Percentiles rank a stretch among this genome's conserved stretches.
phyloP scores from a whole-genome alignment of 2,888 invertebrate genomes.

The Isoperla grammatica region DNA sequence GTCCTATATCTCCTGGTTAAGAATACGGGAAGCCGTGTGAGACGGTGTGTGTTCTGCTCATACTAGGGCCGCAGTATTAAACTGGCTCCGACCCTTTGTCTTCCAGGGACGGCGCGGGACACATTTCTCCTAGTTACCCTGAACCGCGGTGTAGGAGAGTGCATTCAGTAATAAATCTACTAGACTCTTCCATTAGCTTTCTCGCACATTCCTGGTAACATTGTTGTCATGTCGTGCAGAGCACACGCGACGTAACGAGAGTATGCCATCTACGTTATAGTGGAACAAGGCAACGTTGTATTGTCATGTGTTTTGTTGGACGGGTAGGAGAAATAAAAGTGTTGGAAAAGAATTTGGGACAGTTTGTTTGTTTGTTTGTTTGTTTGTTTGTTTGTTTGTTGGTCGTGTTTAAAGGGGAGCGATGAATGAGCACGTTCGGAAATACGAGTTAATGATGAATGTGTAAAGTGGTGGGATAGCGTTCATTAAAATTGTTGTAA shows the following conservation, averaged over 20 bases:
- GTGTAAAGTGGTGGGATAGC: too few relatives aligned
- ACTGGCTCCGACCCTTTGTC: slow-evolving; percentile 7
- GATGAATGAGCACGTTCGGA: too few relatives aligned
- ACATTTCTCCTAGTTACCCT: slow-evolving; percentile 27
- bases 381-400: too few relatives aligned
- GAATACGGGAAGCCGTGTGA: too few relatives aligned
- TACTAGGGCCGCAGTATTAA: background rate
- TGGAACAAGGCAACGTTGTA: background rate
- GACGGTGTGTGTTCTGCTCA: background rate
- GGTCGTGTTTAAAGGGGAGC: too few relatives aligned
- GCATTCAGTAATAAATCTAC: slow-evolving; percentile 28
- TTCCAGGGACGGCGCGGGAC: slow-evolving; percentile 17
- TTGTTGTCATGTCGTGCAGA: slow-evolving; percentile 13
- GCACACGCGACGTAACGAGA: background rate
- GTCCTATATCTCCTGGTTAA: slow-evolving; percentile 7
- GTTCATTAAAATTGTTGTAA: too few relatives aligned
- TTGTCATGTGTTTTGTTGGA: background rate
- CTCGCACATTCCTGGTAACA: slow-evolving; percentile 16
- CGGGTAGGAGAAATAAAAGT: too few relatives aligned
- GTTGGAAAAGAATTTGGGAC: too few relatives aligned
- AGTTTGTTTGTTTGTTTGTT: too few relatives aligned
- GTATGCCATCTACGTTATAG: background rate
- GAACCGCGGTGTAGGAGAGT: slow-evolving; percentile 16
- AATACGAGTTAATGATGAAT: too few relatives aligned
- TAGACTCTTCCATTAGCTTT: slow-evolving; percentile 10